Base-by-base conservation (phyloP, 2,113 vertebrate species). In the Pachypanchax playfairii region DNA sequence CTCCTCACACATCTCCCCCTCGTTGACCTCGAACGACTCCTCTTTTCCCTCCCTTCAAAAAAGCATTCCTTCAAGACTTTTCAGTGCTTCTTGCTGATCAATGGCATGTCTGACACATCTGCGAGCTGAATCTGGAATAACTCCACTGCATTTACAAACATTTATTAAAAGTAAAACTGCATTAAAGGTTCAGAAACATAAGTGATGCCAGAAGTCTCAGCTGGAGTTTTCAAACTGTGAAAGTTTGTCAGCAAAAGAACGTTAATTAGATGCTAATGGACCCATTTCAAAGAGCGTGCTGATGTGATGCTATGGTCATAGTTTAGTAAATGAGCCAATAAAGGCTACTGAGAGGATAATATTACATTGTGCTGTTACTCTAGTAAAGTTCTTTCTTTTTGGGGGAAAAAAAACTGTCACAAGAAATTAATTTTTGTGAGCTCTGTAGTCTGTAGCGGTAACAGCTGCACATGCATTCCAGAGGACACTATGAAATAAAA, bases 21-120 rank as follows among this genome's bases (percentile, higher is more conserved):
- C 14, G 8, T 68, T 86, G 83, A 87, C 79, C 86, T 89, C 65
- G 66, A 58, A 74, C 71, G 47, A 84, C 72, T 87, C 58, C 51
- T 59, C 49, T 78, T 65, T 58, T 71, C 59, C 56, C 85, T 85
- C 85, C 85, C 77, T 84, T 82, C 84, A 78, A 73, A 90, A 89
- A 57, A 61, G 55, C 29, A 73, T 75, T 77, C 80, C 84, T 88
- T 87, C 33, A 82, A 81, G 85, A 84, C 88, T 86, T 85, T 89
- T 81, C 57, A 73, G 85, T 82, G 77, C 85, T 76, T 65, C 82
- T 26, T 4, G 22, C 24, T 47, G 73, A 68, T 77, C 70, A 52
- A 66, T 57, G 18, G 70, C 79, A 65, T 71, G 61, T 82, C 77
- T 83, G 80, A 83, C 80, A 85, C 79, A 79, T 79, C 60, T 79